phyloP scores from a whole-genome alignment of 2,113 vertebrate genomes.

The Psilopsiagon aurifrons region DNA sequence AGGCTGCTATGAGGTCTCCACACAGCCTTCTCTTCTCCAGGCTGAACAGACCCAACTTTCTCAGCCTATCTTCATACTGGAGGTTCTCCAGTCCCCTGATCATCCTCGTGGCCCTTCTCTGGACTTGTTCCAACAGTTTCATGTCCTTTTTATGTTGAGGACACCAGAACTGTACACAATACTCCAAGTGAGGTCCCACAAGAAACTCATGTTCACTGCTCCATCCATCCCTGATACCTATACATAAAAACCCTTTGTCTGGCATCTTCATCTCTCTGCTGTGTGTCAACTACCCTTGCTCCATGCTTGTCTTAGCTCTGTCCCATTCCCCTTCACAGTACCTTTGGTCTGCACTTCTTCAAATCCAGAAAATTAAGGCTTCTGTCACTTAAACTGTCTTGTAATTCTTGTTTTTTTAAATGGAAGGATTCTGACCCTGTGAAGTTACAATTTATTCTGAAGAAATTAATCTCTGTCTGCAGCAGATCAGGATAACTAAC shows the following conservation, averaged over 20 bases:
- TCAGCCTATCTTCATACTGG: too few species aligned
- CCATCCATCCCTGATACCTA: neutral
- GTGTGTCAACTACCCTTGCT: neutral
- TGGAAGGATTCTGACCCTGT: neutral
- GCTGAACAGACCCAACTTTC: too few species aligned
- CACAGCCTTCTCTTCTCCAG: too few species aligned
- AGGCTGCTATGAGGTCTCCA: too few species aligned
- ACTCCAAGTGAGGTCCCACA: too few species aligned
- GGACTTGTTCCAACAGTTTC: too few species aligned
- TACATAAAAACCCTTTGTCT: neutral
- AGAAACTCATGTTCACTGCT: neutral
- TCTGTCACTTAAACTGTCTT: neutral
- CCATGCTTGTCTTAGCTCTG: neutral
- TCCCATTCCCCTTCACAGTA: neutral
- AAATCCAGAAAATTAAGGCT: neutral
- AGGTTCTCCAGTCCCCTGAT: too few species aligned
- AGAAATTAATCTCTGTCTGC: neutral
- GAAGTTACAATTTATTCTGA: neutral
- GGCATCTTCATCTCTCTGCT: neutral
- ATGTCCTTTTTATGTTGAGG: too few species aligned
- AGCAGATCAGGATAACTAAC: neutral
- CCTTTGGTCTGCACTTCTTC: neutral
- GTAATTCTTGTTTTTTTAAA: neutral
- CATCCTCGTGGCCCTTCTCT: too few species aligned
- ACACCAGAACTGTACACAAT: too few species aligned